These are phyloP conservation scores for Nematolebias whitei DNA, from an alignment of 2,113 vertebrate species.

Conservation along the genomic window DNA sequence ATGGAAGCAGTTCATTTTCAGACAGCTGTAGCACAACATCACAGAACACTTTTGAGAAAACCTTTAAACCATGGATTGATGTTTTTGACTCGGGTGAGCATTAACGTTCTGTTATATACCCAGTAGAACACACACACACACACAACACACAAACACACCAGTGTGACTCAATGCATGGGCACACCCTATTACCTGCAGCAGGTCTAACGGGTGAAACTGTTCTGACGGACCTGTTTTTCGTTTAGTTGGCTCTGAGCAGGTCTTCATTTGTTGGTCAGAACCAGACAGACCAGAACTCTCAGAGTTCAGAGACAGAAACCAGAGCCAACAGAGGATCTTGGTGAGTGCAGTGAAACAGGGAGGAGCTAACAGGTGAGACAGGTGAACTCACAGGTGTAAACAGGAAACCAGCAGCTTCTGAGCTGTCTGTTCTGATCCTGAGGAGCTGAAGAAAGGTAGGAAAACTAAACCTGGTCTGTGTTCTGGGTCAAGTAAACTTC, in stretches of 20 bases:
- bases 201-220: neutral
- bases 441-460: slow-evolving; percentile 2
- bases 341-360: neutral
- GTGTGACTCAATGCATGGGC: no score
- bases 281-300: neutral
- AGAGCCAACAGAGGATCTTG: neutral
- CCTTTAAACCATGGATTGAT: no score
- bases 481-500: no score
- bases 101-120: no score
- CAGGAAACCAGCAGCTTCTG: neutral
- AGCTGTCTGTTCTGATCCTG: neutral
- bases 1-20: no score
- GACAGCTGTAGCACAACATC: no score
- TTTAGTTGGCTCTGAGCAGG: no score
- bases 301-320: neutral
- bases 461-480: neutral
- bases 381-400: neutral
- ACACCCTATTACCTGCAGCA: slow-evolving; percentile 3
- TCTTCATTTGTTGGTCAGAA: neutral
- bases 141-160: no score
- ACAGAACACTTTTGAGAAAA: no score
- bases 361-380: neutral
- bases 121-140: no score
- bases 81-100: no score
- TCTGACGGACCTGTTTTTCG: no score